These are phyloP conservation scores for Palythoa grandis DNA, from an alignment of 92 coral and sea anemone genomes.

Conservation along the genomic window DNA sequence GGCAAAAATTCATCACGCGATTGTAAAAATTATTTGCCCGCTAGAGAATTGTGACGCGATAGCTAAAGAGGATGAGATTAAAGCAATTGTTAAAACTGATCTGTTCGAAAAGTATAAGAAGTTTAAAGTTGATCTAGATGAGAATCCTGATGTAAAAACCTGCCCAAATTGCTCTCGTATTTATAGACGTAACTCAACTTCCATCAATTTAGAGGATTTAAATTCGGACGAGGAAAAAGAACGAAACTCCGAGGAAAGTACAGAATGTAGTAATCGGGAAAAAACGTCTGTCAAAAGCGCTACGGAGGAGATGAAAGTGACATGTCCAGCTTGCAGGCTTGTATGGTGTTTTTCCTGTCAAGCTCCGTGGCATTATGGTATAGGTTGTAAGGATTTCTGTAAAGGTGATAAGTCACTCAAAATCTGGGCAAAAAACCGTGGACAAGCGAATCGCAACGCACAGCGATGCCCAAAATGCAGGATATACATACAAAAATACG, in stretches of 20 bases:
- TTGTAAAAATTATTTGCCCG: constrained; percentile 81
- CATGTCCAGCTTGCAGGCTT: constrained; percentile 75
- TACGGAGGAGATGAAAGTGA: constrained; percentile 66
- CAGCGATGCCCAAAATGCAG: constrained; percentile 85
- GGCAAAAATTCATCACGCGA: constrained; percentile 73
- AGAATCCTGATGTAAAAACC: constrained; percentile 78
- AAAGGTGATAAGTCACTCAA: constrained; percentile 83
- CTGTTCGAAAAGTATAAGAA: constrained; percentile 63
- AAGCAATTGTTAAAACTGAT: constrained; percentile 53
- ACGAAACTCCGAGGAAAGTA: neutral
- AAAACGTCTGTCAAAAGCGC: constrained; percentile 19
- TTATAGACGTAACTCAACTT: constrained; percentile 45
- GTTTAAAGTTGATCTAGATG: constrained; percentile 78
- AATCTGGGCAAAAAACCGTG: constrained; percentile 91
- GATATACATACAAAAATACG: constrained; percentile 76
- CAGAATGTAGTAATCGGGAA: constrained; percentile 13
- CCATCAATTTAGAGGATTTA: neutral
- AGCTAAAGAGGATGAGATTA: constrained; percentile 63
- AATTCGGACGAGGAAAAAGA: neutral
- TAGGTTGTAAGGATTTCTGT: constrained; percentile 78
- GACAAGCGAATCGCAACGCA: constrained; percentile 74
- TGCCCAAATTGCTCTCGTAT: constrained; percentile 90
- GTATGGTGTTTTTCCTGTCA: constrained; percentile 91
- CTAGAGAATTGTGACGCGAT: constrained; percentile 80
- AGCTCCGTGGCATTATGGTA: constrained; percentile 90